Conservation (phyloP, 2,797 vertebrate genomes). For the Macroramphosus scolopax region DNA sequence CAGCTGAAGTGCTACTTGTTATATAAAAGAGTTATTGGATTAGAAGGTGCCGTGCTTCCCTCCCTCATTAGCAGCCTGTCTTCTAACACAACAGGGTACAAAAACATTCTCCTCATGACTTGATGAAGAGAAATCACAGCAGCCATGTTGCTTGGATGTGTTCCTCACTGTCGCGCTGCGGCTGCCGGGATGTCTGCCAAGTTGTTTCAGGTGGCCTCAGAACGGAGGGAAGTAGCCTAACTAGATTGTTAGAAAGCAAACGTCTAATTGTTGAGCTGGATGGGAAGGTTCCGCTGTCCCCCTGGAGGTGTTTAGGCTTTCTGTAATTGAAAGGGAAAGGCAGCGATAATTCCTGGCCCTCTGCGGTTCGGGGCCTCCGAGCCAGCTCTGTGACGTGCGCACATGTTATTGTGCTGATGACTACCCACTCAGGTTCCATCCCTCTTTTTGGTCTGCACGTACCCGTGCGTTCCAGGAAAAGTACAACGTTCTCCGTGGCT, state of each 20-base stretch:
- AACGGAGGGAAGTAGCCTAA: constrained; percentile 42
- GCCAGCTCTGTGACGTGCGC: constrained; percentile 71
- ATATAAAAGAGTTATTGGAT: constrained; percentile 32
- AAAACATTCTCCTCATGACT: constrained; percentile 10
- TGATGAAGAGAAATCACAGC: constrained; percentile 30
- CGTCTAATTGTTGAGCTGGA: constrained; percentile 60
- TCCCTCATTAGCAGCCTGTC: constrained; percentile 25
- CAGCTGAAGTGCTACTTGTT: constrained; percentile 18
- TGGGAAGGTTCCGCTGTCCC: constrained; percentile 55
- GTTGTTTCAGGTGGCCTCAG: constrained; percentile 68
- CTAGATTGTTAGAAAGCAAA: constrained; percentile 73
- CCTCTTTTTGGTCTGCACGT: constrained; percentile 63
- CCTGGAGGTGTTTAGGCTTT: constrained; percentile 67
- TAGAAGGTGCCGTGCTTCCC: constrained; percentile 31
- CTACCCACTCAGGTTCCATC: constrained; percentile 70
- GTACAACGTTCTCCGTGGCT: constrained; percentile 66
- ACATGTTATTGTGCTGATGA: constrained; percentile 74
- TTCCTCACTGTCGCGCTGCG: constrained; percentile 55
- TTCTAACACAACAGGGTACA: constrained; percentile 29
- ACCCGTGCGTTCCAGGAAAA: constrained; percentile 74
- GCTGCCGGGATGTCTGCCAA: constrained; percentile 57
- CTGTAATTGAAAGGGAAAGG: constrained; percentile 77
- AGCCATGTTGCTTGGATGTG: constrained; percentile 35
- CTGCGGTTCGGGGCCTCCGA: constrained; percentile 67
- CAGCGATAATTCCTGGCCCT: constrained; percentile 70